These are phyloP conservation scores for Drosophila kambysellisi DNA, from an alignment of 2,888 invertebrate genomes.

Conservation along the genomic window DNA sequence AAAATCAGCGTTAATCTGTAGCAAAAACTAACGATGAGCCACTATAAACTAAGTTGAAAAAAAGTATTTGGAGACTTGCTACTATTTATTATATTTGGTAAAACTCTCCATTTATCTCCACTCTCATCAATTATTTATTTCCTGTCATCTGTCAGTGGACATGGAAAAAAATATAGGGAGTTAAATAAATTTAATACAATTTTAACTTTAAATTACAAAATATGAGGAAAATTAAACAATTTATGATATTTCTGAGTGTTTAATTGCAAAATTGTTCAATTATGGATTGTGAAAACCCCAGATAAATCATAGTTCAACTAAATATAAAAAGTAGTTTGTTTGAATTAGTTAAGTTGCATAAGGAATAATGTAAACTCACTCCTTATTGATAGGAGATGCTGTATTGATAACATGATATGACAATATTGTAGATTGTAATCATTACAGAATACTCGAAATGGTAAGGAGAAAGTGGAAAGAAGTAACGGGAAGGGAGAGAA, in stretches of 20 bases:
- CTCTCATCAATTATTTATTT: neutral
- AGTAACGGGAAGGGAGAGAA: neutral
- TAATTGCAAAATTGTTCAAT: neutral
- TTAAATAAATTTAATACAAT: neutral
- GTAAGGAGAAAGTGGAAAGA: neutral
- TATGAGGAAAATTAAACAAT: neutral
- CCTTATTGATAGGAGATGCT: neutral
- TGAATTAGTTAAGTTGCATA: neutral
- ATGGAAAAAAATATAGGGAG: neutral
- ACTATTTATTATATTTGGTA: neutral
- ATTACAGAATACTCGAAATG: neutral
- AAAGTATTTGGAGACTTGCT: neutral
- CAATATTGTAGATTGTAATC: neutral
- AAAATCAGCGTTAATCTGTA: slow-evolving; percentile 10
- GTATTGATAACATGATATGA: neutral
- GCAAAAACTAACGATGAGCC: neutral
- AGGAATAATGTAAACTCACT: neutral
- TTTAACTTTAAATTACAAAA: neutral
- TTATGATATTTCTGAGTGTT: neutral
- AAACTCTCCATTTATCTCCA: neutral
- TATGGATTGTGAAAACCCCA: neutral
- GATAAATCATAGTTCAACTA: neutral
- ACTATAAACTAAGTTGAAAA: neutral
- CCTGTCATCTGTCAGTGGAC: neutral
- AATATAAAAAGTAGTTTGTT: neutral